Conservation (phyloP, 2,113 vertebrate species). For the Plectropomus leopardus region DNA sequence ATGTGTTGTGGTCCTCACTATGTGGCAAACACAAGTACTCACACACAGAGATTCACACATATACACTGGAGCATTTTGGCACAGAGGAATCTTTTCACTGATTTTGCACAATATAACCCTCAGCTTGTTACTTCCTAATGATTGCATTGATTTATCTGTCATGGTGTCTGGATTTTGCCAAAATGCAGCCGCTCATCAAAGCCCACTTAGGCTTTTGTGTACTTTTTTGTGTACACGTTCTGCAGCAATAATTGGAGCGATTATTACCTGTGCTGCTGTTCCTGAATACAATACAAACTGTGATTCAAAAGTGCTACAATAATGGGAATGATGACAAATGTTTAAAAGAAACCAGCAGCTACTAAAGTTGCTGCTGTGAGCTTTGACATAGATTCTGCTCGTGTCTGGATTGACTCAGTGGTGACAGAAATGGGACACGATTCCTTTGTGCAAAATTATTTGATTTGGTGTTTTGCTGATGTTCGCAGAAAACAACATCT, state of each 20-base stretch:
- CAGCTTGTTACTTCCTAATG: neutral
- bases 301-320: neutral
- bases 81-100: constrained; percentile 5
- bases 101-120: neutral
- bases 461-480: constrained; percentile 9
- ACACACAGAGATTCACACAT: neutral
- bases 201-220: constrained; percentile 30
- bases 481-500: neutral
- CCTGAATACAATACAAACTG: neutral
- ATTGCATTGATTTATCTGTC: constrained; percentile 20
- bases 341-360: neutral
- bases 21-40: no score
- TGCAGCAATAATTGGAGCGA: neutral
- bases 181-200: constrained; percentile 5
- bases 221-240: constrained; percentile 12
- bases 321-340: constrained; percentile 3
- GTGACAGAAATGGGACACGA: constrained; percentile 38
- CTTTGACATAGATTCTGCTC: constrained; percentile 33
- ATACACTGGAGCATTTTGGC: neutral
- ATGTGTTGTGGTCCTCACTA: no score
- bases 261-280: neutral
- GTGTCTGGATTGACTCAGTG: constrained; percentile 5
- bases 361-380: neutral
- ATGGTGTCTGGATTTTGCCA: constrained; percentile 15
- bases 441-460: neutral